Percentiles rank a stretch among this genome's conserved stretches.
phyloP scores from a whole-genome alignment of 2,888 invertebrate genomes.

The Drosophila lutescens region DNA sequence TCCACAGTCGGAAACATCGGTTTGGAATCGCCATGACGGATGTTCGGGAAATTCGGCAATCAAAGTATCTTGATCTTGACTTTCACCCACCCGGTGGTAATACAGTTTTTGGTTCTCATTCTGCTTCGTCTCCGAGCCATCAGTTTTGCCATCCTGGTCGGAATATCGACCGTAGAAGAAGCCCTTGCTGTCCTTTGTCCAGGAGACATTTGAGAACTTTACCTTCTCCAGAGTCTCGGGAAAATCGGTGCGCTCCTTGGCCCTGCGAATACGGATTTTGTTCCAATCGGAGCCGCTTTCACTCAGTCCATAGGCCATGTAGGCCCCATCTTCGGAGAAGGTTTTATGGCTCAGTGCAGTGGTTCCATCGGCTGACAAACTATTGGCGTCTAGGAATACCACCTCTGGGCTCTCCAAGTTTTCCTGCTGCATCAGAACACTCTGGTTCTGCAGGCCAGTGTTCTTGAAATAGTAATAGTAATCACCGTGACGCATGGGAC shows the following conservation, averaged over 20 bases:
- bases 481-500: constrained; percentile 91
- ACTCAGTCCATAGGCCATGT: constrained; percentile 96
- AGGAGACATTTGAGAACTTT: constrained; percentile 95
- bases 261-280: constrained; percentile 92
- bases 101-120: constrained; percentile 96
- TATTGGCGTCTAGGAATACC: constrained; percentile 97
- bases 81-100: constrained; percentile 94
- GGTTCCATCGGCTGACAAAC: constrained; percentile 95
- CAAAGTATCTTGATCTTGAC: constrained; percentile 93
- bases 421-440: constrained; percentile 95
- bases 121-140: constrained; percentile 95
- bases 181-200: constrained; percentile 97
- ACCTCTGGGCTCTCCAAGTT: constrained; percentile 89
- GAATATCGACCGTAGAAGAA: constrained; percentile 97
- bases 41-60: constrained; percentile 95
- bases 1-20: constrained; percentile 95
- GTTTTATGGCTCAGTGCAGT: constrained; percentile 90
- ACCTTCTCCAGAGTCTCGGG: constrained; percentile 94
- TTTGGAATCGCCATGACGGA: constrained; percentile 95
- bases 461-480: constrained; percentile 96
- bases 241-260: constrained; percentile 91
- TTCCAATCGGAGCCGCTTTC: constrained; percentile 98
- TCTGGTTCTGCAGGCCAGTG: constrained; percentile 98
- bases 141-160: constrained; percentile 91
- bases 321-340: constrained; percentile 95